phyloP scores from a whole-genome alignment of 2,888 invertebrate genomes.

The Phyllotreta cruciferae region DNA sequence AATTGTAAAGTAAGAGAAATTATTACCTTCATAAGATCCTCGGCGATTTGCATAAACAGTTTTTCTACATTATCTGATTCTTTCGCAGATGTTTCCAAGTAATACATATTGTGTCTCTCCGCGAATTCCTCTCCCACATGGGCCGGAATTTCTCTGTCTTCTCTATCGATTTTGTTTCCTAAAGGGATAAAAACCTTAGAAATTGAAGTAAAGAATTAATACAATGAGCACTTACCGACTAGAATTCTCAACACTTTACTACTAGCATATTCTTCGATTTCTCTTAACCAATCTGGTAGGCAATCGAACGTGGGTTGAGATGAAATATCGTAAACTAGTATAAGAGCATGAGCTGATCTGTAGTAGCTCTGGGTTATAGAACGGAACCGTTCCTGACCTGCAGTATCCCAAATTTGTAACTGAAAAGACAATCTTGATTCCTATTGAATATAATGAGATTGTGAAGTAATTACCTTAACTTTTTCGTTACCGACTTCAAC shows the following conservation, averaged over 20 bases:
- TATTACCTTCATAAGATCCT: constrained; percentile 82
- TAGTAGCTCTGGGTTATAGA: constrained; percentile 99
- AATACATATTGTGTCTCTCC: constrained; percentile 95
- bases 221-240: constrained; percentile 73
- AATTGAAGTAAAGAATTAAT: neutral
- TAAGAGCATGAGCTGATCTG: constrained; percentile 95
- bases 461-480: constrained; percentile 74
- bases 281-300: constrained; percentile 94
- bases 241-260: constrained; percentile 92
- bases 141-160: constrained; percentile 93
- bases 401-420: constrained; percentile 99
- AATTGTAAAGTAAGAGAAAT: too few relatives aligned
- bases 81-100: constrained; percentile 96
- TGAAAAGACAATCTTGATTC: constrained; percentile 57
- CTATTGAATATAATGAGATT: constrained; percentile 1
- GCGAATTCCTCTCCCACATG: constrained; percentile 97
- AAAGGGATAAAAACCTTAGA: constrained; percentile 26
- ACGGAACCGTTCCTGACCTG: constrained; percentile 95
- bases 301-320: constrained; percentile 98
- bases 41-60: constrained; percentile 96
- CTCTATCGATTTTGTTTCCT: constrained; percentile 97
- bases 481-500: constrained; percentile 96
- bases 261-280: constrained; percentile 97
- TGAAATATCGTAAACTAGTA: constrained; percentile 96
- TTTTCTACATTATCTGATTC: constrained; percentile 97